Conservation (phyloP, 1,140 invertebrate species). For the Proctacanthus coquilletti region DNA sequence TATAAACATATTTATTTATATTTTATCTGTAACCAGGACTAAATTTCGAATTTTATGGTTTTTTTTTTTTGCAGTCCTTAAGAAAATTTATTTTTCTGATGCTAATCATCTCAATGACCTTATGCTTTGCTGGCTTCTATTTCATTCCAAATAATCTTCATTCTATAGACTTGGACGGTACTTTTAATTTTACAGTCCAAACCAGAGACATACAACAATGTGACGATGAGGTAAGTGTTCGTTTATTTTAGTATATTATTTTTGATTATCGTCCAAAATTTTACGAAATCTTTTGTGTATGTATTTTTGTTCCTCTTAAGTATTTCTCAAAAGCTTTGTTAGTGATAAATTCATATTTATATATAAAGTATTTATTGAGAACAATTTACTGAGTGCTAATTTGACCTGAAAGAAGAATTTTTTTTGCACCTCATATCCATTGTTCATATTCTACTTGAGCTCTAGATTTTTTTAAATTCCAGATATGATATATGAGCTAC, state of each 20-base stretch:
- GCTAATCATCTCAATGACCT: slow-evolving; percentile 42
- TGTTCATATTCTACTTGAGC: too few relatives aligned
- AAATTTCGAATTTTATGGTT: slow-evolving; percentile 5
- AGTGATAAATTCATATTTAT: too few relatives aligned
- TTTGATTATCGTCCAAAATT: too few relatives aligned
- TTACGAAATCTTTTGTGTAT: too few relatives aligned
- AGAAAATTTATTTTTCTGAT: slow-evolving; percentile 54
- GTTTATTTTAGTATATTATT: background rate
- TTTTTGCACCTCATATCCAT: too few relatives aligned
- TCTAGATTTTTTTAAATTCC: too few relatives aligned
- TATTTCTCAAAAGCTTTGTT: background rate
- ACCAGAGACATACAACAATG: background rate
- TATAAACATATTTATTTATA: slow-evolving; percentile 4
- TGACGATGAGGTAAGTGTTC: background rate
- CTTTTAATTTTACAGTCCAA: slow-evolving; percentile 9
- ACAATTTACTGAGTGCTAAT: too few relatives aligned
- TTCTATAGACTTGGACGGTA: slow-evolving; percentile 15
- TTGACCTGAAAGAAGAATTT: too few relatives aligned
- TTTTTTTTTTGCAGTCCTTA: slow-evolving; percentile 30
- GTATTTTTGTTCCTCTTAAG: too few relatives aligned
- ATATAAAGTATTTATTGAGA: too few relatives aligned
- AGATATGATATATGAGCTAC: too few relatives aligned
- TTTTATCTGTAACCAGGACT: background rate
- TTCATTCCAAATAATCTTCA: slow-evolving; percentile 35
- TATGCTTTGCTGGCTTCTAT: slow-evolving; percentile 45